Base-by-base conservation (phyloP, 2,888 invertebrate genomes). In the Chymomyza fuscimana region DNA sequence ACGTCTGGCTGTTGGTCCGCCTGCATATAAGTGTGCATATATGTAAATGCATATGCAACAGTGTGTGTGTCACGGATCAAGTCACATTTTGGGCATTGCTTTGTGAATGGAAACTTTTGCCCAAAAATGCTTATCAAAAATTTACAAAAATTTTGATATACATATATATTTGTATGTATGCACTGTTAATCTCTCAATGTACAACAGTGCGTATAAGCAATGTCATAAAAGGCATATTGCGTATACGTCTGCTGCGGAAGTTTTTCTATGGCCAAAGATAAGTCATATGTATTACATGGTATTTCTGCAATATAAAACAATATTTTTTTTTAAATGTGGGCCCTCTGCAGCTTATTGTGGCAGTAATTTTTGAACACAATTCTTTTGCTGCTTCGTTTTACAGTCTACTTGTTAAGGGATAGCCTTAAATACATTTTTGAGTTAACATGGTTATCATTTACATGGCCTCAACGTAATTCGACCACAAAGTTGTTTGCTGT, bases 181-280 rank as follows among this genome's bases (percentile, higher is more conserved):
- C 32, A 32, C 32, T 32, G 40, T 46, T 46, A 46, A 46, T 46
- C 40, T 46, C 12, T 46, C 40, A 46, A 46, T 40, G 56, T 36
- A 22, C 51, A 63, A 62, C 60, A 56, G 5, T 72, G 75, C 82
- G 82, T 84, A 79, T 86, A 70, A 72, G 68, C 67, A 71, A 72
- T 69, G 9, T 68, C 1, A 10, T 16, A 16, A 54, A 64, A 15
- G 2, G 62, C 25, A 76, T n/a, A 74, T 81, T 84, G 61, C 81
- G 40, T 79, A 70, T 70, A 69, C 70, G 69, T 25, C 58, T 52
- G n/a, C 51, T 60, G 9, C 50, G 1, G 19, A 16, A 32, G 6
- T 32, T 59, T 59, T 46, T 12, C 50, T 12, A 46, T 46, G 40
- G 40, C 3, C 40, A 46, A 46, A 12, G 40, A 46, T 46, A 46